Evolutionary conservation across 2,113 vertebrate species (phyloP).

Genomic region (Capreolus pygargus): DNA sequence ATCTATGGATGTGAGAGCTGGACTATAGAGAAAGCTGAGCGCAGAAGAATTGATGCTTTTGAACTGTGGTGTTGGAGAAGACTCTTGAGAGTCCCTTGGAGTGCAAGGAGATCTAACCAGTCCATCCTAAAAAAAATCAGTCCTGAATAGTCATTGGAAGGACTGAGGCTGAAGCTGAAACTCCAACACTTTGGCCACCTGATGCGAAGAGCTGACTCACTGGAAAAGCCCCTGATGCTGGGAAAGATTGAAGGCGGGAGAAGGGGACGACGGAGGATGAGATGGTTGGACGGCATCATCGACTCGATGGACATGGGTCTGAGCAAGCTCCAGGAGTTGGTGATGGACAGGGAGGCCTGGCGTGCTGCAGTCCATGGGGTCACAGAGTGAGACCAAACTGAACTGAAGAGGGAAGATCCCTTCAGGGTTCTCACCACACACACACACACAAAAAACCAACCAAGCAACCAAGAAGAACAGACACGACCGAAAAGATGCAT

Average conservation of each 20-base stretch:
- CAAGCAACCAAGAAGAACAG: not conserved
- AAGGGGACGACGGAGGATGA: not conserved
- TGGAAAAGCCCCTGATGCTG: not conserved
- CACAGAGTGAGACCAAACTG: accelerated
- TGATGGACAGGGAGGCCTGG: accelerated
- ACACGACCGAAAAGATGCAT: accelerated
- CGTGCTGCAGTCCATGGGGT: accelerated
- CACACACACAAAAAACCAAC: accelerated
- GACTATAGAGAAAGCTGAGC: accelerated
- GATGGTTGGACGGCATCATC: accelerated
- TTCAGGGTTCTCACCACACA: not conserved
- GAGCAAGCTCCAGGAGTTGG: not conserved
- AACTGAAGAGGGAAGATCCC: not conserved
- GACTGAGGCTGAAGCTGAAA: not conserved
- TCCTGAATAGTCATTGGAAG: accelerated
- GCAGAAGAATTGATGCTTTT: accelerated
- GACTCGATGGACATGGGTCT: not conserved
- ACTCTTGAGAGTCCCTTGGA: not conserved
- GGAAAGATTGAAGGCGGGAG: accelerated
- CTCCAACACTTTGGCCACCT: accelerated
- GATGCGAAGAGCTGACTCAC: accelerated
- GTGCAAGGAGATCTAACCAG: not conserved
- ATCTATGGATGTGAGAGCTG: not conserved
- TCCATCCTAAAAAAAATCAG: accelerated
- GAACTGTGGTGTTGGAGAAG: not conserved